A percentile compares a stretch with the other conserved stretches of the same genome.
Evolutionary conservation across 2,888 invertebrate genomes (phyloP).

Genomic region (Sinelater perroti): DNA sequence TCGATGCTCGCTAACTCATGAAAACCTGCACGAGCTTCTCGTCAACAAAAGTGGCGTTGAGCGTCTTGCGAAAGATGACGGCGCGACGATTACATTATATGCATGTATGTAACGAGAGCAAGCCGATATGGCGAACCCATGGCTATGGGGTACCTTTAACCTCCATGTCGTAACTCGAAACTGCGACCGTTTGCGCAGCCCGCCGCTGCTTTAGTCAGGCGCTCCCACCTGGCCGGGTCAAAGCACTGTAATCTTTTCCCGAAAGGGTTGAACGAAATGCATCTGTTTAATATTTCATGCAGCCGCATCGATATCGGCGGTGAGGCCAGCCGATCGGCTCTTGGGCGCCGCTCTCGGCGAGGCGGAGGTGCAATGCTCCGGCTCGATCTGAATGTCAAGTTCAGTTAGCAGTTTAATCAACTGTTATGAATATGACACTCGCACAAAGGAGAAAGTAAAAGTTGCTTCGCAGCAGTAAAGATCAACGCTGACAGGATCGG

Average conservation of each 20-base stretch:
- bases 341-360: no score
- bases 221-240: slow-evolving; percentile 28
- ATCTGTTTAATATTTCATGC: slow-evolving; percentile 13
- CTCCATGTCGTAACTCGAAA: slow-evolving; percentile 42
- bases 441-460: slow-evolving; percentile 33
- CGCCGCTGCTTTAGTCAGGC: slow-evolving; percentile 28
- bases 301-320: neutral
- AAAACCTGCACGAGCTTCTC: no score
- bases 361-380: no score
- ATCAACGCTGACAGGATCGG: slow-evolving; percentile 9
- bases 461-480: slow-evolving; percentile 23
- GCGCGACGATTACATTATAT: no score
- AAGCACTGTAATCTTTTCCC: slow-evolving; percentile 15
- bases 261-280: slow-evolving; percentile 8
- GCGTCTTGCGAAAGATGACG: no score
- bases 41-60: no score
- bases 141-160: slow-evolving; percentile 40
- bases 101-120: no score
- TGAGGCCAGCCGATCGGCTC: no score
- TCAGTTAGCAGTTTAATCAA: slow-evolving; percentile 22
- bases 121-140: slow-evolving; percentile 36
- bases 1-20: no score
- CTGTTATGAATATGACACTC: slow-evolving; percentile 15
- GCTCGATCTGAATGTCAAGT: slow-evolving; percentile 23
- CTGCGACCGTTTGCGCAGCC: slow-evolving; percentile 26